Base-by-base conservation (phyloP, 1,140 invertebrate species). In the Aphidius ervi region DNA sequence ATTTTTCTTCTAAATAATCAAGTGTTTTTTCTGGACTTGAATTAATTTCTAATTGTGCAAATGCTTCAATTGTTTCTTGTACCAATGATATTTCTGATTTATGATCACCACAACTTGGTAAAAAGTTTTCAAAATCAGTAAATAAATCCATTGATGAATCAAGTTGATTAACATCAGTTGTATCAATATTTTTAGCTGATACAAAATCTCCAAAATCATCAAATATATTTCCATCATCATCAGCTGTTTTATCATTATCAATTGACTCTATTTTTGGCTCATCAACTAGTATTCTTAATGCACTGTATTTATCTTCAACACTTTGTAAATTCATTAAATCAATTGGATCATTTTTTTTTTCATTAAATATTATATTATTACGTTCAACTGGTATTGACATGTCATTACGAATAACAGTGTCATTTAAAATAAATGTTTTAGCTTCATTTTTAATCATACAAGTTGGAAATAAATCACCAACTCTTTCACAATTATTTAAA, bases 201-300 rank as follows among this genome's bases (percentile, higher is more conserved):
- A 84, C 74, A 69, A 86, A 86, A 54, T 85, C 83, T 42, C 83
- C 83, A 76, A 85, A 86, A 62, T 85, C 84, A 63, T 85, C 84
- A 31, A 42, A 9, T 40, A 48, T 46, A 8, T 54, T 40, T 5
- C 49, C 37, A 41, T 23, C 7, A 23, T 58, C 46, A 8, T n/a
- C 16, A 20, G n/a, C 6, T 53, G 16, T n/a, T 37, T 10, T 31
- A n/a, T 52, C 48, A 6, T 41, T 10, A n/a, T 59, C 58, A 4
- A 9, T 42, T 10, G 53, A 0, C 20, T 41, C 4, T 37, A 31
- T 37, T 55, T 54, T 42, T 42, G 74, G 61, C 57, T 75, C 73
- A 59, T 78, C 69, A 53, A 74, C 69, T 62, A 82, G 69, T 64
- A 70, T 70, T 69, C 80, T 76, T 50, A 82, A 68, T 48, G 81